Base-by-base conservation (phyloP, 2,113 vertebrate genomes). In the Cyphotilapia sp. region DNA sequence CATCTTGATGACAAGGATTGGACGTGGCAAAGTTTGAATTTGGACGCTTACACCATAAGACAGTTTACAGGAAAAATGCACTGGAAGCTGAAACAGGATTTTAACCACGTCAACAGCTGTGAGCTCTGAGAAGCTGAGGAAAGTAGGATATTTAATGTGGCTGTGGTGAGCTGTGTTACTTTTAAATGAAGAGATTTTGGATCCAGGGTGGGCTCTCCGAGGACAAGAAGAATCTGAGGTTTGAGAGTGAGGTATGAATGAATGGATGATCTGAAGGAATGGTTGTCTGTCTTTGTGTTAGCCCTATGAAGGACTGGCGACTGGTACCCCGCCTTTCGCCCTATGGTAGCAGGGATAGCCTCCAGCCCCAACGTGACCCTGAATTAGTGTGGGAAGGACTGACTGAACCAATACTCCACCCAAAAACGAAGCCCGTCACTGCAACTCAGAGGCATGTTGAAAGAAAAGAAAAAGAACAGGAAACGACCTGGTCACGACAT, bases 291-390 rank as follows among this genome's bases (percentile, higher is more conserved):
- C 29, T 63, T 6, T 63, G 6, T 63, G 31, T 33, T n/a, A 12
- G 31, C 61, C 6, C 61, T 35, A 35, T 5, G 31, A 63, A 1
- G 3, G 9, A 1, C 0, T 12, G 0, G 0, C 6, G 6, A 63
- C 59, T 63, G 31, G 16, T 63, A 35, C 31, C 0, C 59, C 0
- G 4, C 31, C 31, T n/a, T 11, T 35, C 3, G 3, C 9, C 3
- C 61, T 66, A 66, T 66, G 31, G 17, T 66, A 66, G 31, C 17
- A 66, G 61, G 61, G 9, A 66, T 66, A 66, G 61, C 61, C 59
- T 63, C 31, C 17, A 63, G 31, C 59, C 59, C 31, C 59, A 63
- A 11, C 16, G 4, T 63, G 16, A 33, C 61, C 31, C 31, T n/a
- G 31, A 66, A 66, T 66, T 12, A 11, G 17, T 12, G 31, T 8